Conservation (phyloP, 2,888 invertebrate genomes). For the Petrolisthes manimaculis region DNA sequence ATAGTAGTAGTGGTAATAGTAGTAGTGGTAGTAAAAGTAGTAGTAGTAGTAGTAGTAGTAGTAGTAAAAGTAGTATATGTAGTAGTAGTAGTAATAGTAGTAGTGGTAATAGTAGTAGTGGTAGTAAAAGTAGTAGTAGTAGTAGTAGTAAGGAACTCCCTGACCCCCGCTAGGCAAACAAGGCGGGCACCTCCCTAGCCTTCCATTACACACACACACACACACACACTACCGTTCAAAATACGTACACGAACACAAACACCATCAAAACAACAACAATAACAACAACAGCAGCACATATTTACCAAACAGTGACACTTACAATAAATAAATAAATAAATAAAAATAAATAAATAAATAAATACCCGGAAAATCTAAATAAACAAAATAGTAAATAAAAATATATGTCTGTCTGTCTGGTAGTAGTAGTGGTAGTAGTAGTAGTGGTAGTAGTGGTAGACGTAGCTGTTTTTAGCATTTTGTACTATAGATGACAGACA, state of each 20-base stretch:
- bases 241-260: too few relatives aligned
- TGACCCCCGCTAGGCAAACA: too few relatives aligned
- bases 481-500: constrained; percentile 22
- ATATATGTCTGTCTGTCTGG: not conserved
- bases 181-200: too few relatives aligned
- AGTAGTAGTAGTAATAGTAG: not conserved
- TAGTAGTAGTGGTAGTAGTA: not conserved
- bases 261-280: too few relatives aligned
- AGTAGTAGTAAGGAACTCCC: too few relatives aligned
- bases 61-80: not conserved
- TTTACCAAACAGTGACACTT: too few relatives aligned
- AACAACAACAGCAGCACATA: too few relatives aligned
- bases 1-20: not conserved
- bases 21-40: not conserved
- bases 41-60: not conserved
- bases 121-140: not conserved
- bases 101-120: not conserved
- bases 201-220: too few relatives aligned
- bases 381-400: not conserved
- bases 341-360: not conserved
- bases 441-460: not conserved
- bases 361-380: not conserved
- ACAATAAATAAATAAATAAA: too few relatives aligned
- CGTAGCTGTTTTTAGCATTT: constrained; percentile 28
- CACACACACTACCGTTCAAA: too few relatives aligned